Evolutionary conservation across 2,113 vertebrate genomes (phyloP).

Genomic region (Zapus hudsonius): DNA sequence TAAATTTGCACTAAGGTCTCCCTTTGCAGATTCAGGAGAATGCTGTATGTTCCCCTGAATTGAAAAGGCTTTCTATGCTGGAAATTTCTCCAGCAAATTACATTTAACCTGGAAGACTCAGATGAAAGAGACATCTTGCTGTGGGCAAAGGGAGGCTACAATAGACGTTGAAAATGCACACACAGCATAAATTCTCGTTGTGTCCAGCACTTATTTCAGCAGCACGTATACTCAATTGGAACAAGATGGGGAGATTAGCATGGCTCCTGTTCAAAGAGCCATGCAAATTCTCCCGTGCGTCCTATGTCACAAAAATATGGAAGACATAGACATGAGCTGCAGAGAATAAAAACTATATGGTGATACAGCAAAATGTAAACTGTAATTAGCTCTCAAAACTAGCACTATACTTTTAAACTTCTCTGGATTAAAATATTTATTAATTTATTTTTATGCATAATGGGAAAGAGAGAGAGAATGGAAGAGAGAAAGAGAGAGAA

Average conservation of each 20-base stretch:
- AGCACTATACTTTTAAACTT: background rate
- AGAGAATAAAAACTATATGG: background rate
- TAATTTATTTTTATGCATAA: too few relatives aligned
- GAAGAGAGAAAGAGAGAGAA: too few relatives aligned
- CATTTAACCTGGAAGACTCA: slow-evolving; percentile 53
- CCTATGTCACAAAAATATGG: background rate
- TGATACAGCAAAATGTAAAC: background rate
- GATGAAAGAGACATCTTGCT: slow-evolving; percentile 46
- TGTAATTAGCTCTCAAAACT: slow-evolving; percentile 19
- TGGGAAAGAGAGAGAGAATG: too few relatives aligned
- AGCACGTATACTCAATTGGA: background rate
- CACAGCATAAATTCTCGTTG: background rate
- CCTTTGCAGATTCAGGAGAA: background rate
- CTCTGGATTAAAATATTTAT: background rate
- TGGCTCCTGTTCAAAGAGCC: background rate
- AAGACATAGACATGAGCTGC: background rate
- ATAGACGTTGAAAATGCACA: slow-evolving; percentile 19
- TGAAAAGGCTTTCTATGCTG: slow-evolving; percentile 20
- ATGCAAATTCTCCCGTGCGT: background rate
- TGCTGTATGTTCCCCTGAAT: background rate
- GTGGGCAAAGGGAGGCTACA: slow-evolving; percentile 48
- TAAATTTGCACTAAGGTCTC: background rate
- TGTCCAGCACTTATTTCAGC: background rate
- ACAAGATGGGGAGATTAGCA: background rate
- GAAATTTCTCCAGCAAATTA: slow-evolving; percentile 55